Evolutionary conservation across 1,140 invertebrate species (phyloP), one percentile per base, ranked within the genome.

Genomic region (Hylaeus anthracinus): DNA sequence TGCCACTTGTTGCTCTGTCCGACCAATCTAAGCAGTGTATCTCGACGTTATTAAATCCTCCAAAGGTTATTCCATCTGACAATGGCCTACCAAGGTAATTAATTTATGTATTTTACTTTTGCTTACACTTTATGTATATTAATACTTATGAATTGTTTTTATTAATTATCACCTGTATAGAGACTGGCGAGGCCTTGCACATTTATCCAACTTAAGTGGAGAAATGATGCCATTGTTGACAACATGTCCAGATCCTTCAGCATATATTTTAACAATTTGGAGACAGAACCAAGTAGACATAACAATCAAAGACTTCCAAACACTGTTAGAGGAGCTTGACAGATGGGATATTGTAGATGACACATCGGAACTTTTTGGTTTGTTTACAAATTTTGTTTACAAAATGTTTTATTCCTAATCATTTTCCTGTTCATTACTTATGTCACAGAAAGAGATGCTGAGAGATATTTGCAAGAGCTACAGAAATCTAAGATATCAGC

Each of bases 311-410:
- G 89, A 94, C 81, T 91, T 96, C 10, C 90, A 94, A 81, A 76
- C 87, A 53, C 93, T 91, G 86, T 91, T 97, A 6, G 93, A 94
- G 79, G 89, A 94, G 72, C 93, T 96, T 60, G 96, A 96, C 84
- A 93, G 96, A 81, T 96, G 94, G 93, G 96, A 96, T 91, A 94
- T 96, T 60, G 85, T 95, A 15, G 94, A 95, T 80, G 96, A 97
- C 88, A 92, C 94, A 26, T 85, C 90, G 74, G 84, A 92, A 56
- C 90, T 95, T 43, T 91, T 96, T 82, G 93, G 96, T 96, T 90
- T 88, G 92, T 91, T 71, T 61, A 79, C 15, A 15, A n/a, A 41
- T 39, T 75, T 15, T 58, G 1, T 6, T 70, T 58, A 63, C 0
- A 71, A 43, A 14, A 67, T 79, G 76, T 64, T 77, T 79, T 65